A percentile compares a stretch with the other conserved stretches of the same genome.
These are phyloP conservation scores for Parasteatoda tepidariorum DNA, from an alignment of 1,140 invertebrate genomes.

Conservation along the genomic window DNA sequence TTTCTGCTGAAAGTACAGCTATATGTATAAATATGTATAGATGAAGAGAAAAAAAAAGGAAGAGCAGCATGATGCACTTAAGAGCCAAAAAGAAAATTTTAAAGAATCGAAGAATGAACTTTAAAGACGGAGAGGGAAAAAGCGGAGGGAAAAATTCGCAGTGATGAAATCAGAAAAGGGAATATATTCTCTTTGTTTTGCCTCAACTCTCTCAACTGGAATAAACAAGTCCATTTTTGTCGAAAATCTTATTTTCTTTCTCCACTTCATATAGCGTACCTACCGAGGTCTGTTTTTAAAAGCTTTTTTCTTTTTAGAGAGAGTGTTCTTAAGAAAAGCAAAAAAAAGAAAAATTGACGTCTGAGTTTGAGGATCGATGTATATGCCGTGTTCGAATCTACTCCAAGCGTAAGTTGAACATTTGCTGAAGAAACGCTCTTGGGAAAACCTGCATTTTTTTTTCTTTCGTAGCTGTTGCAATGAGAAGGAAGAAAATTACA, in stretches of 20 bases:
- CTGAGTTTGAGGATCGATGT: too few relatives aligned
- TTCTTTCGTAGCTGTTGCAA: too few relatives aligned
- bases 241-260: conserved; percentile 3
- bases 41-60: conserved; percentile 7
- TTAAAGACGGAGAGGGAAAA: too few relatives aligned
- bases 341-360: too few relatives aligned
- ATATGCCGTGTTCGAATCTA: too few relatives aligned
- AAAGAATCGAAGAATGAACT: too few relatives aligned
- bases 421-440: too few relatives aligned
- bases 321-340: too few relatives aligned
- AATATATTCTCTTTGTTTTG: background rate
- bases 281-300: conserved; percentile 37
- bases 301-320: conserved; percentile 6
- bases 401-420: too few relatives aligned
- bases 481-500: too few relatives aligned
- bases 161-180: conserved; percentile 23
- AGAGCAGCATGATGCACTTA: background rate
- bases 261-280: too few relatives aligned
- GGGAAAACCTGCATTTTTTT: too few relatives aligned
- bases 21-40: background rate
- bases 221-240: conserved; percentile 40
- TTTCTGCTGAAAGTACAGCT: background rate
- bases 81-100: conserved; percentile 1
- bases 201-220: background rate
- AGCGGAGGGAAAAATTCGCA: background rate